A percentile compares a stretch with the other conserved stretches of the same genome.
Evolutionary conservation across 2,888 invertebrate genomes (phyloP).

Genomic region (Orthosia cruda): DNA sequence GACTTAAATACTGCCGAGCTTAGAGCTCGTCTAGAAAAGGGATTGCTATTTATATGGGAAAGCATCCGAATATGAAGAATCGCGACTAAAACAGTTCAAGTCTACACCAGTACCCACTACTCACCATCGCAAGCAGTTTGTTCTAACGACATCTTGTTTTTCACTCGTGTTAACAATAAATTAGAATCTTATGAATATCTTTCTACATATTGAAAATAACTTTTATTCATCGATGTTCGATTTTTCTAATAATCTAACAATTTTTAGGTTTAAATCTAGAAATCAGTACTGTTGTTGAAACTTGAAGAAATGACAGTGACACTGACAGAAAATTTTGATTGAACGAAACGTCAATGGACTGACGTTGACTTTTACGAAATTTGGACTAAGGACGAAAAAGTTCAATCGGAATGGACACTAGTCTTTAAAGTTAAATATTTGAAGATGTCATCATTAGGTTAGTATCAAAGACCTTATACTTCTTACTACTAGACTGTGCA

Average conservation of each 20-base stretch:
- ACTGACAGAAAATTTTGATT: not conserved
- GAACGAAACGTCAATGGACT: not conserved
- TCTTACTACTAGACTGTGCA: no score
- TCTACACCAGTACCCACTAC: conserved; percentile 39
- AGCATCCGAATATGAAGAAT: not conserved
- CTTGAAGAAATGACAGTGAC: conserved; percentile 20
- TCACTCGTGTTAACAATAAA: conserved; percentile 57
- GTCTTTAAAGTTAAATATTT: not conserved
- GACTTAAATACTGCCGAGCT: not conserved
- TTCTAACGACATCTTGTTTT: conserved; percentile 94
- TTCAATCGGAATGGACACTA: not conserved
- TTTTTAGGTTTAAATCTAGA: conserved; percentile 11
- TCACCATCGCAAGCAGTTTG: conserved; percentile 98
- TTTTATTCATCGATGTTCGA: conserved; percentile 17
- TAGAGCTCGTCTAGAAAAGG: not conserved
- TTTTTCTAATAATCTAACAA: conserved; percentile 13
- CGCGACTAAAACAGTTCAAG: not conserved
- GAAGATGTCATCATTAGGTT: no score
- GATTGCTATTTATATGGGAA: not conserved
- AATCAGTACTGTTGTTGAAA: conserved; percentile 8
- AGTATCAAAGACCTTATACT: no score
- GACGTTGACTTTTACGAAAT: not conserved
- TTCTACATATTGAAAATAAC: conserved; percentile 61
- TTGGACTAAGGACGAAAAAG: no score
- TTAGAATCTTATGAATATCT: conserved; percentile 43